Base-by-base conservation (phyloP, 2,113 vertebrate genomes). In the Dinomys branickii region DNA sequence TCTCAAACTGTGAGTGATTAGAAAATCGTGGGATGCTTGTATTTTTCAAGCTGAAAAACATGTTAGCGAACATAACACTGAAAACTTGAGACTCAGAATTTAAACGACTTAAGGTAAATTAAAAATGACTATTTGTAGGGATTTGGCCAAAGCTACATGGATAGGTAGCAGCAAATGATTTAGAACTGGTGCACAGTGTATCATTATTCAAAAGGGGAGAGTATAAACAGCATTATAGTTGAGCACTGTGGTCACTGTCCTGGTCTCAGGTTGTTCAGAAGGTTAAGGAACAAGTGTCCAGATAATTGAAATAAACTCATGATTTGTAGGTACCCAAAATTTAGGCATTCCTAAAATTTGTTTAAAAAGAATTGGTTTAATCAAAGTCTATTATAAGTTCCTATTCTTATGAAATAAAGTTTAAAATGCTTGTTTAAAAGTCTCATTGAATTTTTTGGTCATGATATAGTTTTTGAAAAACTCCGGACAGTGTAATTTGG, bases 401-500 rank as follows among this genome's bases (percentile, higher is more conserved):
- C 81, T 92, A 75, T 71, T 94, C 92, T 92, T 93, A 94, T 96
- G 87, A 96, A 96, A 90, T 80, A 90, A 84, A 67, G 14, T 85
- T 94, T 94, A 95, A 90, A 95, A 59, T 81, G 17, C 92, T 83
- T 95, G 44, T 67, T 95, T 5, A 88, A 96, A 90, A 93, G 58
- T 3, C 44, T 95, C 85, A 63, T 85, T 94, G 87, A 78, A 94
- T 92, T 92, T 96, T 80, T 86, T 96, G 95, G 88, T 94, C 26
- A 91, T 59, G 50, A 84, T 75, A 93, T 19, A 89, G 52, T 71
- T 47, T 71, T 33, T 19, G 52, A 77, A 89, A 91, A 92, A 86
- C 71, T n/a, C n/a, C 61, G 83, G 26, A 87, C 52, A 96, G 44
- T 95, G 61, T 95, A 96, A 95, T 95, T 97, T 92, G 92, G 97